Percentiles rank a stretch among this genome's conserved stretches.
Conservation (phyloP, 2,888 invertebrate species). For the Cheilosia urbana region DNA sequence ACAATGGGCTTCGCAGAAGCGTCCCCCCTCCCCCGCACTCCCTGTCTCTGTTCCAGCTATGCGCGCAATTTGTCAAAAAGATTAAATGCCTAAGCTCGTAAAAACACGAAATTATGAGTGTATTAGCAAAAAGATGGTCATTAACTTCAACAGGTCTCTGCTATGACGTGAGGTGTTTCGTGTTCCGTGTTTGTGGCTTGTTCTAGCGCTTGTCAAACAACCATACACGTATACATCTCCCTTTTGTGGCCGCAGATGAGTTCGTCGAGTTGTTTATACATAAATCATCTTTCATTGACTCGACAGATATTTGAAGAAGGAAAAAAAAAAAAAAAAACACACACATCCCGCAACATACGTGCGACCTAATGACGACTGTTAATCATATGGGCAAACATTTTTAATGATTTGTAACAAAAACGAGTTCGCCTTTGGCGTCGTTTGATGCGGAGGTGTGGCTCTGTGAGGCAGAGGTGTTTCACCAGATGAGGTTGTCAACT, state of each 20-base stretch:
- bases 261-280: constrained; percentile 35
- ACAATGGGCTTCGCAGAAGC: constrained; percentile 32
- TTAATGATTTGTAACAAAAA: constrained; percentile 55
- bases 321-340: constrained; percentile 1
- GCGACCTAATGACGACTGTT: constrained; percentile 37
- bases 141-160: constrained; percentile 38
- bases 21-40: not conserved
- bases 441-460: constrained; percentile 40
- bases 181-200: constrained; percentile 37
- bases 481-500: not conserved
- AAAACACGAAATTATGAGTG: constrained; percentile 40
- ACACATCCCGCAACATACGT: constrained; percentile 8
- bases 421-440: constrained; percentile 20
- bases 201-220: constrained; percentile 62
- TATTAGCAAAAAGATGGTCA: constrained; percentile 59
- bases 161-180: not conserved
- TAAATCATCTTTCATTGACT: constrained; percentile 56
- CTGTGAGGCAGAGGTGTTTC: not conserved
- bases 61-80: constrained; percentile 68
- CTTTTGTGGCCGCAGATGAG: constrained; percentile 4
- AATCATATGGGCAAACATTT: constrained; percentile 24
- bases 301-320: constrained; percentile 42
- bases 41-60: constrained; percentile 28
- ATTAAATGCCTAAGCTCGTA: constrained; percentile 51
- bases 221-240: constrained; percentile 3